Evolutionary conservation across 2,888 invertebrate genomes (phyloP).

Genomic region (Creontiades dilutus): DNA sequence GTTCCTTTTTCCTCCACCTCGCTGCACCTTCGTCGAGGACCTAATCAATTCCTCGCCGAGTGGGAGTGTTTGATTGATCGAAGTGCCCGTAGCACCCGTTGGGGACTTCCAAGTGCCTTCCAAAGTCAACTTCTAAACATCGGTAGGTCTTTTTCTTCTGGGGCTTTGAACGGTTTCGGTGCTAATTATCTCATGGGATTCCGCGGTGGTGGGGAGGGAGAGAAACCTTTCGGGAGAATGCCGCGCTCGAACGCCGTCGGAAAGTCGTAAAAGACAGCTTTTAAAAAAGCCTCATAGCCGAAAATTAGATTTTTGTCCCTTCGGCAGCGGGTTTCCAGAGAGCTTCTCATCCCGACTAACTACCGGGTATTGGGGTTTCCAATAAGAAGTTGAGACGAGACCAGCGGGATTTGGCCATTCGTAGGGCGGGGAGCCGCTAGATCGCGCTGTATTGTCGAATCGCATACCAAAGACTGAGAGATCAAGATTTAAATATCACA

Average conservation of each 20-base stretch:
- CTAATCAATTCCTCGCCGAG: constrained; percentile 51
- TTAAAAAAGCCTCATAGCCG: constrained; percentile 37
- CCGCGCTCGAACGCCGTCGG: constrained; percentile 30
- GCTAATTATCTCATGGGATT: constrained; percentile 30
- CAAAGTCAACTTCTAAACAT: constrained; percentile 25
- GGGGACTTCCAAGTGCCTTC: background rate
- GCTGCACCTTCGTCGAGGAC: constrained; percentile 36
- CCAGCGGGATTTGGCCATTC: background rate
- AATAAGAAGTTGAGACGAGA: background rate
- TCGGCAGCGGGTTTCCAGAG: background rate
- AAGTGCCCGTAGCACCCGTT: constrained; percentile 13
- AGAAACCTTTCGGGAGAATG: background rate
- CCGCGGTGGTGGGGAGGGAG: background rate
- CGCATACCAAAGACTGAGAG: background rate
- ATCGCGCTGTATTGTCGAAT: constrained; percentile 25
- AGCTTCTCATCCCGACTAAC: constrained; percentile 32
- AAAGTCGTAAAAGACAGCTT: constrained; percentile 51
- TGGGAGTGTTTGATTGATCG: constrained; percentile 66
- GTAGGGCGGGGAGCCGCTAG: background rate
- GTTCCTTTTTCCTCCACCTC: constrained; percentile 36
- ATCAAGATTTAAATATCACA: too few relatives aligned
- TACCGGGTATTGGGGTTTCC: constrained; percentile 47
- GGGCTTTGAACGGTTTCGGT: constrained; percentile 29
- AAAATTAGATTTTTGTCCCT: constrained; percentile 16
- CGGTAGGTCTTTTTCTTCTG: constrained; percentile 32